Conservation (phyloP, 2,113 vertebrate genomes). For the Thunnus maccoyii region DNA sequence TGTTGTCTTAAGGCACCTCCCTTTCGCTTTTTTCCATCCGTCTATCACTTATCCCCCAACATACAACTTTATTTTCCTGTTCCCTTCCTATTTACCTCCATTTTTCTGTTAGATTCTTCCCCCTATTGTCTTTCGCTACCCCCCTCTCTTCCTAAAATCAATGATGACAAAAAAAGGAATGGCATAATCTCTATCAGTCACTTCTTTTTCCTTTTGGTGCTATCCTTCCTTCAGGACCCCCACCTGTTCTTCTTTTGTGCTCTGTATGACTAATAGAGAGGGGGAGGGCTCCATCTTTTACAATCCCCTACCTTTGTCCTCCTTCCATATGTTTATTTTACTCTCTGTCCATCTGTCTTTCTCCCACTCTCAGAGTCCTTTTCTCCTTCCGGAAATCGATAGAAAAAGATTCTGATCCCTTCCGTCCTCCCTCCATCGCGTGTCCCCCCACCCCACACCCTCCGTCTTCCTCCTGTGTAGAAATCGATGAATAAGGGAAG, state of each 20-base stretch:
- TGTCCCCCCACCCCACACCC: not conserved
- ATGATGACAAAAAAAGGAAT: constrained; percentile 11
- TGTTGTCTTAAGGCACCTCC: not conserved
- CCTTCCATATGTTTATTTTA: not conserved
- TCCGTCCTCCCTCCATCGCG: constrained; percentile 23
- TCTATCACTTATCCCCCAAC: constrained; percentile 26
- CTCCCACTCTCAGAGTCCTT: constrained; percentile 42
- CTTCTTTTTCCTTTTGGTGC: not conserved
- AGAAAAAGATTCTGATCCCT: constrained; percentile 49
- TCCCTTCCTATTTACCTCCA: not conserved
- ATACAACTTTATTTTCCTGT: not conserved
- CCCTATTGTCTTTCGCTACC: not conserved
- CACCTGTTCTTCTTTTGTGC: not conserved
- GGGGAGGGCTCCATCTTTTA: not conserved
- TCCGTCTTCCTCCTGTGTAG: constrained; percentile 15
- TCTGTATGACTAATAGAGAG: not conserved
- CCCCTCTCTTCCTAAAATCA: constrained; percentile 24
- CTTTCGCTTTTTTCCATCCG: constrained; percentile 5
- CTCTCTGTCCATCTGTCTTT: constrained; percentile 35
- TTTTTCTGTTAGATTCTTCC: constrained; percentile 8
- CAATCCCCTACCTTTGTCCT: not conserved
- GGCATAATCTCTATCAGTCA: constrained; percentile 19
- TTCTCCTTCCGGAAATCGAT: constrained; percentile 56
- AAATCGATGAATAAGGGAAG: constrained; percentile 72
- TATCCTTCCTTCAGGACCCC: not conserved